Evolutionary conservation across 1,140 invertebrate species (phyloP), one percentile per base, ranked within the genome.

Genomic region (Orussus abietinus): DNA sequence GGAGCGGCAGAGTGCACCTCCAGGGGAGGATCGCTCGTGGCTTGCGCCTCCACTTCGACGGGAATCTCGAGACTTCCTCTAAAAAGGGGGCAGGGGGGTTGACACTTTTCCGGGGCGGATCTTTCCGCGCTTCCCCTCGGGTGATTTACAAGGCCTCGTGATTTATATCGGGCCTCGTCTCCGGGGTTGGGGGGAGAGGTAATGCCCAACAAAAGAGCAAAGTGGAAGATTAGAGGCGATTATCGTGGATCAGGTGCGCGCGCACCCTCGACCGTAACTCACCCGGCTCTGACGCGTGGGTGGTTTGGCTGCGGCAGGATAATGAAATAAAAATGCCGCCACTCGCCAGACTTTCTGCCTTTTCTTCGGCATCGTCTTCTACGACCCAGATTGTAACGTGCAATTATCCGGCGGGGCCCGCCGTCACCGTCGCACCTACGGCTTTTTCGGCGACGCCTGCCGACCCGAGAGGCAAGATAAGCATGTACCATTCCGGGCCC

Each of bases 141-240:
- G 45, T 68, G 64, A 67, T 64, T 69, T 70, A 64, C 51, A 49
- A 50, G 51, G 50, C 18, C 13, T 22, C 42, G 56, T 68, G 66
- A 70, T 72, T 68, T 70, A 72, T 70, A 57, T n/a, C n/a, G n/a
- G 38, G 43, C 36, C 37, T 32, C 11, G 51, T 47, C 30, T 34
- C 30, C 7, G 30, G 1, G 36, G 37, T 30, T 22, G 44, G 25
- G 22, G 36, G 32, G 45, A 40, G 43, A 53, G 49, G 47, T 48
- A 59, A 64, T 56, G 41, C 50, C 51, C 52, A 62, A 60, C 48
- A 63, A 64, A 65, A 59, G 62, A 49, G 56, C 54, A 72, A 72
- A 73, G 69, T 72, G 69, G 70, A 73, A 71, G 69, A 73, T 73
- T 72, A 73, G 66, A 64, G 66, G 61, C 65, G 62, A 72, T 73